Base-by-base conservation (phyloP, 1,140 invertebrate species). In the Diorhabda carinulata region DNA sequence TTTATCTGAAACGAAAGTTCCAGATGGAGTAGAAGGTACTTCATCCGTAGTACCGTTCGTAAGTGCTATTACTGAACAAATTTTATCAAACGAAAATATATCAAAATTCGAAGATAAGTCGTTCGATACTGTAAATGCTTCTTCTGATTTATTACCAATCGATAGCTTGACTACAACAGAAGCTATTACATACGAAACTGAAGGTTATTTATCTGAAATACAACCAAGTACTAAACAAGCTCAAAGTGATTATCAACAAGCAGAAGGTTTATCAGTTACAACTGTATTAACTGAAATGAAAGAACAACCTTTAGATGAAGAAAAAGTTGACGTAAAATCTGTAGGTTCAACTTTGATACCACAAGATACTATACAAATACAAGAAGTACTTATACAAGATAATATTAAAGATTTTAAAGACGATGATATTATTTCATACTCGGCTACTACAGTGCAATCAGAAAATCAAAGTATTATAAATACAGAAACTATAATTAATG, bases 41-140 rank as follows among this genome's bases (percentile, higher is more conserved):
- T 60, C 86, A 7, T 81, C 84, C 57, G 81, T 87, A 67, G 78
- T 82, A 71, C 75, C 82, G 8, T 82, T 87, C 73, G 74, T 74
- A 61, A 82, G 88, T 45, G 86, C 87, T 3, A 80, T 83, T 0
- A 85, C 82, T 72, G 83, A 82, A 61, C 84, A 87, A 80, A 64
- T 72, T 40, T 65, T 70, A 62, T 56, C 73, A 57, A 64, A 73
- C n/a, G 71, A 78, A 60, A 66, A 70, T 25, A 43, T 73, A 6
- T 57, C 66, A 42, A 67, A 67, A 70, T 64, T 76, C 41, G 45
- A 56, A 56, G 44, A 76, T 43, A 74, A 80, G 66, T 74, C 76
- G 64, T 76, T 79, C 3, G 64, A 76, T 64, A 77, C 81, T 68
- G 74, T 77, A 43, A 80, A 77, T 70, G 83, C 85, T 0, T 82